phyloP scores from a whole-genome alignment of 2,797 vertebrate species.

The Semotilus atromaculatus region DNA sequence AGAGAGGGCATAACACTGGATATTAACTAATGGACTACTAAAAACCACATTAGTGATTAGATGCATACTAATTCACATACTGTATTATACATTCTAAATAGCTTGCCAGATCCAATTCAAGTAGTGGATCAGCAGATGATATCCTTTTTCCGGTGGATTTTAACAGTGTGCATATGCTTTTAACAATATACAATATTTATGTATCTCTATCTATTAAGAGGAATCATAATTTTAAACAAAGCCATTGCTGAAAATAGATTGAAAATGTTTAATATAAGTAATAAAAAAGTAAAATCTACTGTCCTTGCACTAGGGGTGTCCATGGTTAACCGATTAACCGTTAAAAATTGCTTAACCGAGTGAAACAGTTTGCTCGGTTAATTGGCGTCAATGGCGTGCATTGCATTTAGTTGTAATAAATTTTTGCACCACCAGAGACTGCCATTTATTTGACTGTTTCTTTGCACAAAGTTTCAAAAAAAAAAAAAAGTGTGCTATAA shows the following conservation, averaged over 20 bases:
- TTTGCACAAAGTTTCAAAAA: too few species aligned
- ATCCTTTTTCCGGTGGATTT: background rate
- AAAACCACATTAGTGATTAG: background rate
- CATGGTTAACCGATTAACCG: too few species aligned
- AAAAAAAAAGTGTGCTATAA: too few species aligned
- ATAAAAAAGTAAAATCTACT: background rate
- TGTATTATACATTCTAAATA: background rate
- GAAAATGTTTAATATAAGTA: background rate
- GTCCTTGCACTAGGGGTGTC: too few species aligned
- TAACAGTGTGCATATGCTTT: background rate
- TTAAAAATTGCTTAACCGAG: too few species aligned
- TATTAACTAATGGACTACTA: background rate
- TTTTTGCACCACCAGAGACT: too few species aligned
- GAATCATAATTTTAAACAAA: background rate
- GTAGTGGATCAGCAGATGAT: background rate
- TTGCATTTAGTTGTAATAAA: too few species aligned
- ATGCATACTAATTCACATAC: background rate
- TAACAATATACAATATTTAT: background rate
- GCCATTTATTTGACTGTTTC: too few species aligned
- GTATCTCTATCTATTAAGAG: background rate
- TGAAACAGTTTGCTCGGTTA: too few species aligned
- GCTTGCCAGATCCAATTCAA: background rate
- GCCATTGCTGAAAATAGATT: background rate
- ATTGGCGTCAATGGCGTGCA: too few species aligned
- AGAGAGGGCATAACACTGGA: constrained; percentile 16